Conservation (phyloP, 2,113 vertebrate genomes). For the Macrotis lagotis region DNA sequence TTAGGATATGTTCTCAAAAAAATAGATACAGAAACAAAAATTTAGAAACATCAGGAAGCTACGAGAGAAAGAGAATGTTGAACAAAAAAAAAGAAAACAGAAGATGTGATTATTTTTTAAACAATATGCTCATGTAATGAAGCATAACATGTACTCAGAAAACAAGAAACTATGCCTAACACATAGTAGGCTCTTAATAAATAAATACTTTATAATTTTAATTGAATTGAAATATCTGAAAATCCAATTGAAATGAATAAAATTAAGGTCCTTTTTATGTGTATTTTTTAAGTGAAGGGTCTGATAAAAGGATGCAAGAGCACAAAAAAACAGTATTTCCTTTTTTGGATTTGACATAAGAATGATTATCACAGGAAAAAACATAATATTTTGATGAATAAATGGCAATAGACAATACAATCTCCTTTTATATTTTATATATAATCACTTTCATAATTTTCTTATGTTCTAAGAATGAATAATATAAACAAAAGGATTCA, state of each 20-base stretch:
- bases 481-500: background rate
- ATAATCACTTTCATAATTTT: background rate
- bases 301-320: background rate
- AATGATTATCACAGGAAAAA: slow-evolving; percentile 9
- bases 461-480: background rate
- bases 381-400: background rate
- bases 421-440: background rate
- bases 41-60: background rate
- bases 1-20: background rate
- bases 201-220: background rate
- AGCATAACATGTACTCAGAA: background rate
- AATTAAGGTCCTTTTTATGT: too few relatives aligned
- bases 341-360: background rate
- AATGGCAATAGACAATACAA: background rate
- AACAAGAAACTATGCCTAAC: background rate
- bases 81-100: slow-evolving; percentile 8
- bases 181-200: background rate
- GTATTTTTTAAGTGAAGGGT: background rate
- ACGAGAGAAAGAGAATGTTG: background rate
- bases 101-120: too few relatives aligned
- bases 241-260: background rate
- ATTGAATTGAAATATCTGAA: background rate
- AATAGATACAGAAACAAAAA: background rate
- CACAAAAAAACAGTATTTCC: background rate
- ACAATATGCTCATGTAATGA: background rate